Base-by-base conservation (phyloP, 23 tunicate genomes). In the Ciona savignyi region DNA sequence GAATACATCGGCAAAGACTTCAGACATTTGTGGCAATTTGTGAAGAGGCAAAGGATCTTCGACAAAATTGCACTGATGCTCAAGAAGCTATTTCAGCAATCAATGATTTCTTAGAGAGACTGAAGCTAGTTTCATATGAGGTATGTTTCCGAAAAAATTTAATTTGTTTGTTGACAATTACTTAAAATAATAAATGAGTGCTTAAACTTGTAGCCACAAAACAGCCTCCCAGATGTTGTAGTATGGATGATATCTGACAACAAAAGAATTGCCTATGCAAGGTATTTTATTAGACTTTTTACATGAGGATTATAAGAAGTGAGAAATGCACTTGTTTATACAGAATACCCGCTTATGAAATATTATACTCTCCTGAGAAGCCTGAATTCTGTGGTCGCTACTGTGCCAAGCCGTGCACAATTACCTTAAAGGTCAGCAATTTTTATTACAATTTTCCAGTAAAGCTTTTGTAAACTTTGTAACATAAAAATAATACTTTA, bases 301-400 rank as follows among this genome's bases (percentile, higher is more conserved):
- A 22, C 6, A 9, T n/a, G 28, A 63, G 4, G 67, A 9, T 63
- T 63, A 25, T 63, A 63, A n/a, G 28, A 63, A 9, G 56, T 63
- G 4, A 11, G 22, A 9, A 63, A 4, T 63, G 67, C 4, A 63
- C 23, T 4, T 63, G 15, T n/a, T 9, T 63, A 23, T 63, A 71
- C 74, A 91, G 97, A 67, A 91, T 91, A 27, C 97, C 90, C 6
- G 97, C 97, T 24, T 78, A 91, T 34, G 91, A 91, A 34, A 77
- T 91, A 29, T 62, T 91, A 19, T 82, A 83, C 51, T 80, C 82
- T 27, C 83, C 63, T 23, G 90, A 76, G 51, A 84, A 77, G 51
- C 79, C 81, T 33, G 93, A 91, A 42, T 91, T 65, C 66, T 65
- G 91, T 70, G 97, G 97, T 65, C 80, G 91, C 34, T 77, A 70